Conservation (phyloP, 1,140 invertebrate species). For the Scaptodrosophila lebanonensis region DNA sequence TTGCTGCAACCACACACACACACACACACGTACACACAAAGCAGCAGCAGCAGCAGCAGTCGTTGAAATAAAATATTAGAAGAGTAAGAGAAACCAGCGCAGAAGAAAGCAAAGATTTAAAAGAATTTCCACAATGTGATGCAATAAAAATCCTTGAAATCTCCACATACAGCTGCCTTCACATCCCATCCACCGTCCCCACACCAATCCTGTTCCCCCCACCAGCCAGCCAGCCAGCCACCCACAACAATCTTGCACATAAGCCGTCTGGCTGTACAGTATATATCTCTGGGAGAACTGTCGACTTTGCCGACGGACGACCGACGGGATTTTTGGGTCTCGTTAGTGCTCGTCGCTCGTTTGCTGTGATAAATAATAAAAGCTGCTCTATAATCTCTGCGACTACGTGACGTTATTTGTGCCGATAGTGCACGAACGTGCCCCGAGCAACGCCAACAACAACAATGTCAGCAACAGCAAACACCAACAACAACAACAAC, state of each 20-base stretch:
- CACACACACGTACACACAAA: conserved; percentile 13
- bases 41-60: no score
- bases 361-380: conserved; percentile 76
- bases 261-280: no score
- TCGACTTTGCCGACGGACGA: conserved; percentile 42
- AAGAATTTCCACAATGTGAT: conserved; percentile 72
- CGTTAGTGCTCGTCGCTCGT: conserved; percentile 66
- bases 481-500: not conserved
- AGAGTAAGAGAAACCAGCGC: conserved; percentile 62
- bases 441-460: conserved; percentile 28
- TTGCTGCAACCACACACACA: conserved; percentile 16
- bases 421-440: conserved; percentile 76
- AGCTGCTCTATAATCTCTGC: conserved; percentile 77
- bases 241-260: conserved; percentile 16
- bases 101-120: conserved; percentile 69
- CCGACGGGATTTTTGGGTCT: conserved; percentile 71
- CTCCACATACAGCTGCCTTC: conserved; percentile 35
- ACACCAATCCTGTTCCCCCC: no score
- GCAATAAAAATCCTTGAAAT: conserved; percentile 73
- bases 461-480: not conserved
- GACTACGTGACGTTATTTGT: conserved; percentile 77
- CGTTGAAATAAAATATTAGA: conserved; percentile 62
- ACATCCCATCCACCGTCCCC: not conserved
- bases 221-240: not conserved
- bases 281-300: no score